A percentile compares a stretch with the other conserved stretches of the same genome.
Conservation (phyloP, 2,888 invertebrate genomes). For the Protophormia terraenovae region DNA sequence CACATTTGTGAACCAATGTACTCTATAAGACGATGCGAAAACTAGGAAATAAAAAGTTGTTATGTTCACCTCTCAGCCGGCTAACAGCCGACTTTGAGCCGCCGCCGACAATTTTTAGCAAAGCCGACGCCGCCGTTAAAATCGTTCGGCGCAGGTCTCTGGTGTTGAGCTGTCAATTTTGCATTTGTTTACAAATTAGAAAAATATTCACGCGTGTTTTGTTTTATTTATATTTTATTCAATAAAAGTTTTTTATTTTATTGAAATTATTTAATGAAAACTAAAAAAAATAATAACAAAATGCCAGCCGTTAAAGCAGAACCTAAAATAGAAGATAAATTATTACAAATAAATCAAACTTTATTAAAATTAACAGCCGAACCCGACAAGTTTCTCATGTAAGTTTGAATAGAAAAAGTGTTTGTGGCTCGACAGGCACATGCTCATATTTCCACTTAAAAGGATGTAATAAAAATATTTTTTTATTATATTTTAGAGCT, state of each 20-base stretch:
- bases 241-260: background rate
- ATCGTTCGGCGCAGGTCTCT: no score
- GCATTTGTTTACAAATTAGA: slow-evolving; percentile 48
- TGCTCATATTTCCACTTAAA: background rate
- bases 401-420: slow-evolving; percentile 67
- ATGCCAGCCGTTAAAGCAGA: slow-evolving; percentile 39
- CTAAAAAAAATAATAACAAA: slow-evolving; percentile 32
- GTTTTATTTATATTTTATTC: slow-evolving; percentile 14
- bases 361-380: slow-evolving; percentile 72
- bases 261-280: slow-evolving; percentile 23
- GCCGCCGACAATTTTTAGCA: no score
- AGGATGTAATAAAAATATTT: background rate
- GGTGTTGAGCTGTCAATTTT: slow-evolving; percentile 32
- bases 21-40: no score
- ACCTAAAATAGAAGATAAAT: slow-evolving; percentile 52
- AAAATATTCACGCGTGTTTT: slow-evolving; percentile 42
- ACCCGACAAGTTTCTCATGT: slow-evolving; percentile 76
- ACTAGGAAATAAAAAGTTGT: no score
- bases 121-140: no score
- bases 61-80: no score
- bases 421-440: slow-evolving; percentile 51
- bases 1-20: no score
- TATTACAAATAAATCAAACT: slow-evolving; percentile 69
- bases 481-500: slow-evolving; percentile 80
- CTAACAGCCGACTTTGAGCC: no score